Evolutionary conservation across 1,140 invertebrate species (phyloP), one percentile per base, ranked within the genome.

Genomic region (Bombus sibiricus): DNA sequence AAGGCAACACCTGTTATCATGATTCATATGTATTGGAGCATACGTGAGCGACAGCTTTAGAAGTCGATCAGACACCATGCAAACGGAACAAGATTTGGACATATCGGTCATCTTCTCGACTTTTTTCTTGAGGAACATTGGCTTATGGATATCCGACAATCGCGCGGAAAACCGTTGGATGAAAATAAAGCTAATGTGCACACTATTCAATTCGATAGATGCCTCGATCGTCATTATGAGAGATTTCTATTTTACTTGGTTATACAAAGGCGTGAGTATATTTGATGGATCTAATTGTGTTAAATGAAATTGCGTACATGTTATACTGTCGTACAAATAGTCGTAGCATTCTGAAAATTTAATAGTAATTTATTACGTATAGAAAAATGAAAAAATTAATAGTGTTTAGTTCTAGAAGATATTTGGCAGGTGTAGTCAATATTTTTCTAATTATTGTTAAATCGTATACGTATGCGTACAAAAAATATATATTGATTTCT

Each of bases 61-160:
- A 25, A 15, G 3, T 34, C n/a, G 5, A 8, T 25, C n/a, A 25
- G 13, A 10, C 18, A 25, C 6, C n/a, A 81, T 79, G 84, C n/a
- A 18, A 28, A 8, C 32, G 22, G 22, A 25, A 25, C 2, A 1
- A 13, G 4, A 53, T 9, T 37, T 37, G 28, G 88, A 83, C 43
- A 12, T 86, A 5, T 91, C 91, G 57, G 81, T 90, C 25, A 86
- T 53, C 32, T 1, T 91, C 0, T 47, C 57, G 3, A 39, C 22
- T n/a, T 85, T 91, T 71, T 76, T 89, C 9, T 88, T 91, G 86
- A 85, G 59, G 22, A 37, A 74, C 0, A n/a, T 86, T 22, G 90
- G 91, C 9, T 59, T 90, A 2, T 92, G 90, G 90, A 39, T 47
- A 1, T 34, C 90, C 1, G 32, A 86, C 2, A 83, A 43, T 10